phyloP scores from a whole-genome alignment of 1,140 invertebrate genomes.

The Diabrotica undecimpunctata region DNA sequence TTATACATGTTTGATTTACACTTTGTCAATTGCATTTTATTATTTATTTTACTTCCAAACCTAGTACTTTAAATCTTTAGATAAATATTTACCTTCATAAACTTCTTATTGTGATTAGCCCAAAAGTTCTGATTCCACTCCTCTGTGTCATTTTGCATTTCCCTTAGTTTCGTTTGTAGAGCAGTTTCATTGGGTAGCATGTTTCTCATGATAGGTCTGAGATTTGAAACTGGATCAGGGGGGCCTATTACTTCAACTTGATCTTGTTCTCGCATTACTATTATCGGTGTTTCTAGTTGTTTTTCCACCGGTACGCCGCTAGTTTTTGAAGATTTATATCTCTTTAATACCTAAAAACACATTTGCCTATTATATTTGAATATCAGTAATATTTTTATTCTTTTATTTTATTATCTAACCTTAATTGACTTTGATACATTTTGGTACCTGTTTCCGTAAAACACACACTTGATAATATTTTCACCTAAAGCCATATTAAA shows the following conservation, averaged over 20 bases:
- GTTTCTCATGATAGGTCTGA: conserved; percentile 67
- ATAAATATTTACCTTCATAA: conserved; percentile 62
- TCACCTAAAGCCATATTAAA: too few relatives aligned
- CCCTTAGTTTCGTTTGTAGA: conserved; percentile 61
- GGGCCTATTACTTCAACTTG: conserved; percentile 63
- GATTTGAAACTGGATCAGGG: conserved; percentile 72
- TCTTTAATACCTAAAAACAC: too few relatives aligned
- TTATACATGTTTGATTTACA: neutral
- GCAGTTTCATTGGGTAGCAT: conserved; percentile 60
- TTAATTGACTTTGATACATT: too few relatives aligned
- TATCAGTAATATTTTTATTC: too few relatives aligned
- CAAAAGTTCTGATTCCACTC: conserved; percentile 82
- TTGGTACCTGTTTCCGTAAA: too few relatives aligned
- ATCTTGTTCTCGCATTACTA: conserved; percentile 37
- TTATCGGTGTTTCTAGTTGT: conserved; percentile 36
- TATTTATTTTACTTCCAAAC: too few relatives aligned
- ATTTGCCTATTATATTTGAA: too few relatives aligned
- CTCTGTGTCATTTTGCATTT: conserved; percentile 63
- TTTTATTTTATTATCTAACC: too few relatives aligned
- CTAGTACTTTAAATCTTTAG: too few relatives aligned
- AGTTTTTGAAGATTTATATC: too few relatives aligned
- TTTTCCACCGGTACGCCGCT: conserved; percentile 32
- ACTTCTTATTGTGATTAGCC: conserved; percentile 70
- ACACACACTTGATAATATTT: too few relatives aligned
- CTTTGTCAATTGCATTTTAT: neutral